Percentiles rank a stretch among this genome's conserved stretches.
phyloP scores from a whole-genome alignment of 2,113 vertebrate genomes.

The Istiophorus platypterus region DNA sequence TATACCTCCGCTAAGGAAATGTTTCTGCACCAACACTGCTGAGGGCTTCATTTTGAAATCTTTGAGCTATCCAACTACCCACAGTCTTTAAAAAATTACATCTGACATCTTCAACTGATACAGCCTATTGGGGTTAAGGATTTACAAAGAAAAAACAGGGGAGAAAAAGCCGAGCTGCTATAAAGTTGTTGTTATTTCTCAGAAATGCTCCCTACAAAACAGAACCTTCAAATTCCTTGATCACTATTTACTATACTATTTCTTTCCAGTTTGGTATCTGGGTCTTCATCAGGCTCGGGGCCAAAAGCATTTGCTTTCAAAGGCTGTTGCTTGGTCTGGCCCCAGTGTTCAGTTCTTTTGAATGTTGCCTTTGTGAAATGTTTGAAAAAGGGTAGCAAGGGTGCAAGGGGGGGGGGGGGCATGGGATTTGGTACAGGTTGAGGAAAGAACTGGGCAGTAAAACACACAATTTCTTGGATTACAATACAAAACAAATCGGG shows the following conservation, averaged over 20 bases:
- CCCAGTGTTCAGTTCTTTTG: constrained; percentile 42
- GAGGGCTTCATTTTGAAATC: neutral
- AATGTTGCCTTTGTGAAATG: constrained; percentile 55
- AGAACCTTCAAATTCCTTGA: neutral
- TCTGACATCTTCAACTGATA: neutral
- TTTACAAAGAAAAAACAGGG: neutral
- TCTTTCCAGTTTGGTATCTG: constrained; percentile 7
- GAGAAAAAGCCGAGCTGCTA: neutral
- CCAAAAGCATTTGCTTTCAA: constrained; percentile 65
- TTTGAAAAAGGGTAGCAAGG: neutral
- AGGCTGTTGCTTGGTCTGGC: constrained; percentile 32
- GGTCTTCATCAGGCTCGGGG: constrained; percentile 18
- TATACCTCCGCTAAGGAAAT: neutral
- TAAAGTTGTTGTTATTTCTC: neutral
- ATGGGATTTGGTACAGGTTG: neutral
- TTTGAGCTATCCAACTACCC: neutral
- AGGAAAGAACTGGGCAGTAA: neutral
- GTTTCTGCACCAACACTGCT: neutral
- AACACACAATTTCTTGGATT: constrained; percentile 6
- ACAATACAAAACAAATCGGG: neutral
- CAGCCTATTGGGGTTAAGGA: neutral
- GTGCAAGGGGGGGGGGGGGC: neutral
- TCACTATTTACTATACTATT: neutral
- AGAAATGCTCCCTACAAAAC: neutral
- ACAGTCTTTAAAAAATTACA: neutral